Evolutionary conservation across 1,140 invertebrate species (phyloP).

Genomic region (Riptortus pedestris): DNA sequence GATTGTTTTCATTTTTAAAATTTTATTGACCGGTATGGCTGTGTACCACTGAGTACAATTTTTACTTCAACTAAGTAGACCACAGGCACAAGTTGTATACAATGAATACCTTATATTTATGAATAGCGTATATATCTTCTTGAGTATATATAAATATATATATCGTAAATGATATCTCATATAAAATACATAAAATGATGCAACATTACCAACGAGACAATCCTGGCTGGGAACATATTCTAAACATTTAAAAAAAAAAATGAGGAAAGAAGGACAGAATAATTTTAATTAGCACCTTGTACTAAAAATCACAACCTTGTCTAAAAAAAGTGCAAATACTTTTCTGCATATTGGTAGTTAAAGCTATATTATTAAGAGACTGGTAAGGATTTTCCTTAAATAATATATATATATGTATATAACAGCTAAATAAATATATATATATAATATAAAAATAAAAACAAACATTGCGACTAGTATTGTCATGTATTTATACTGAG

Average conservation of each 20-base stretch:
- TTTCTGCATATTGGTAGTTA: constrained; percentile 1
- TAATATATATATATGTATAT: constrained; percentile 15
- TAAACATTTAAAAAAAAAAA: constrained; percentile 11
- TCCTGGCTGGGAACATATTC: constrained; percentile 13
- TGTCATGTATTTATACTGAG: constrained; percentile 20
- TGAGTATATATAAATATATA: constrained; percentile 16
- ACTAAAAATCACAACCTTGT: constrained; percentile 8
- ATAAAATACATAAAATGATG: constrained; percentile 12
- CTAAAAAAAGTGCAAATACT: background rate
- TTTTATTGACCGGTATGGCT: constrained; percentile 11
- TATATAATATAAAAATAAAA: constrained; percentile 16
- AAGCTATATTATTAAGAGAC: constrained; percentile 17
- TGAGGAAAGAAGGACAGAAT: constrained; percentile 24
- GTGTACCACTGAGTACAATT: constrained; percentile 13
- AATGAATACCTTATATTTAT: constrained; percentile 11
- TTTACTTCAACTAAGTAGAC: constrained; percentile 20
- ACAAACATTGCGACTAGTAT: constrained; percentile 18
- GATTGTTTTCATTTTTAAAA: constrained; percentile 6
- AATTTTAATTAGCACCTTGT: constrained; percentile 11
- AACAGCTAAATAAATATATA: constrained; percentile 14
- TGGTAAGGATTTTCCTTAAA: constrained; percentile 3
- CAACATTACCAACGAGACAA: constrained; percentile 11
- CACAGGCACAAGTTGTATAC: constrained; percentile 27
- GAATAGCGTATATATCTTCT: background rate
- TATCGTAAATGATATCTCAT: background rate